Conservation (phyloP, 2,888 invertebrate species). For the Lissonota sp. region DNA sequence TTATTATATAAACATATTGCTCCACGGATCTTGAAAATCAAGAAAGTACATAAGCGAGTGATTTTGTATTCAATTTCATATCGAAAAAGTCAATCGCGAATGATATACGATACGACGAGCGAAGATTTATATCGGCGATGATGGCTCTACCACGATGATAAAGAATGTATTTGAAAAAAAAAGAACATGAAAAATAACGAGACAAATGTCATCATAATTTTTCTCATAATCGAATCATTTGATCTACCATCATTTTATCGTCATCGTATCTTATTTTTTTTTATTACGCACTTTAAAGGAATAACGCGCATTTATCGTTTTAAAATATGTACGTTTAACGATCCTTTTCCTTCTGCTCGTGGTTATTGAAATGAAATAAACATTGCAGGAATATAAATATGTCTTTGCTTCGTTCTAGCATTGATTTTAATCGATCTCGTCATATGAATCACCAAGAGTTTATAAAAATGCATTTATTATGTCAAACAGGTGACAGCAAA, state of each 20-base stretch:
- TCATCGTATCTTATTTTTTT: slow-evolving; percentile 5
- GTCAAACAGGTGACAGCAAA: slow-evolving; percentile 86
- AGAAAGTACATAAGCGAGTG: slow-evolving; percentile 43
- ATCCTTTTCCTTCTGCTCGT: slow-evolving; percentile 19
- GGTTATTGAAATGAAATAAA: slow-evolving; percentile 1
- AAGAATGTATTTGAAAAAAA: slow-evolving; percentile 41
- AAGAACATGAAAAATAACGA: slow-evolving; percentile 51
- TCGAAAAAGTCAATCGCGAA: slow-evolving; percentile 55
- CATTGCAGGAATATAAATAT: slow-evolving; percentile 21
- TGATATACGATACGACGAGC: slow-evolving; percentile 51
- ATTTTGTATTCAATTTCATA: slow-evolving; percentile 56
- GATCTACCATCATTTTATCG: slow-evolving; percentile 42
- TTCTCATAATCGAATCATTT: slow-evolving; percentile 62
- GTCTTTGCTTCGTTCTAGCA: slow-evolving; percentile 33
- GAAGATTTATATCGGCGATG: slow-evolving; percentile 64
- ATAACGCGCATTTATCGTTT: slow-evolving; percentile 28
- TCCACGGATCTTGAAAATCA: slow-evolving; percentile 12
- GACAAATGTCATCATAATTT: slow-evolving; percentile 63
- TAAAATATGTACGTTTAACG: slow-evolving; percentile 34
- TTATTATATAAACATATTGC: too few relatives aligned
- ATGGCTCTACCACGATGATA: slow-evolving; percentile 50
- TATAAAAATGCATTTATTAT: not conserved
- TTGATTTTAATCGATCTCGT: slow-evolving; percentile 58
- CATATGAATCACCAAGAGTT: slow-evolving; percentile 33
- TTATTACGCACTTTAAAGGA: not conserved